A percentile compares a stretch with the other conserved stretches of the same genome.
These are phyloP conservation scores for Dichetophora obliterata DNA, from an alignment of 2,888 invertebrate genomes.

Conservation along the genomic window DNA sequence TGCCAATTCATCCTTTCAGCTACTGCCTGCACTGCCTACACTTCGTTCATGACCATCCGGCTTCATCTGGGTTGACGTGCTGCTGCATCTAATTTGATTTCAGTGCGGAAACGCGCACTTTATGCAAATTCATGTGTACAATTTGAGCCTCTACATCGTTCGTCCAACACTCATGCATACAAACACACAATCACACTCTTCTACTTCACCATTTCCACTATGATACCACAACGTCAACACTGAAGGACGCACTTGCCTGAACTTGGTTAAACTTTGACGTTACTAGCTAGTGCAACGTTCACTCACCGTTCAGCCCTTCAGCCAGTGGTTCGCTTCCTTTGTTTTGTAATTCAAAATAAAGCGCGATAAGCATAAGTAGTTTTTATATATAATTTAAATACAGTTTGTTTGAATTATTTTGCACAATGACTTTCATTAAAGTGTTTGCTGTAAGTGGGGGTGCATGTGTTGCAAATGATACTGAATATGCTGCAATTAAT, in stretches of 20 bases:
- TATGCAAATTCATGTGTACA: constrained; percentile 35
- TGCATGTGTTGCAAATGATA: background rate
- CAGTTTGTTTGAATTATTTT: constrained; percentile 27
- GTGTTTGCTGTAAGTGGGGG: background rate
- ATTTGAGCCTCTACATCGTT: background rate
- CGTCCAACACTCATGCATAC: background rate
- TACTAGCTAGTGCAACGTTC: background rate
- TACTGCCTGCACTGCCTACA: background rate
- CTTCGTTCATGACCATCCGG: background rate
- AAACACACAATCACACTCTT: background rate
- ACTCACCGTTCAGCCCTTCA: background rate
- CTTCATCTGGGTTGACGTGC: constrained; percentile 36
- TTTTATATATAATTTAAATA: constrained; percentile 15
- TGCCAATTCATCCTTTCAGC: background rate
- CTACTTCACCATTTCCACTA: background rate
- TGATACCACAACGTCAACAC: background rate
- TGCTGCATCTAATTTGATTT: constrained; percentile 39
- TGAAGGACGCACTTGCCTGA: constrained; percentile 8
- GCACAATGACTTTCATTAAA: constrained; percentile 29
- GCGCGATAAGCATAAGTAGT: background rate
- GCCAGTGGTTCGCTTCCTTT: background rate
- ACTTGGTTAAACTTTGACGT: constrained; percentile 15
- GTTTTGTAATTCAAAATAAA: constrained; percentile 11
- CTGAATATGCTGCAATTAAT: background rate
- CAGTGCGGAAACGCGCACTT: constrained; percentile 35